A percentile compares a stretch with the other conserved stretches of the same genome.
These are phyloP conservation scores for Aphidius ervi DNA, from an alignment of 1,140 invertebrate genomes.

Conservation along the genomic window DNA sequence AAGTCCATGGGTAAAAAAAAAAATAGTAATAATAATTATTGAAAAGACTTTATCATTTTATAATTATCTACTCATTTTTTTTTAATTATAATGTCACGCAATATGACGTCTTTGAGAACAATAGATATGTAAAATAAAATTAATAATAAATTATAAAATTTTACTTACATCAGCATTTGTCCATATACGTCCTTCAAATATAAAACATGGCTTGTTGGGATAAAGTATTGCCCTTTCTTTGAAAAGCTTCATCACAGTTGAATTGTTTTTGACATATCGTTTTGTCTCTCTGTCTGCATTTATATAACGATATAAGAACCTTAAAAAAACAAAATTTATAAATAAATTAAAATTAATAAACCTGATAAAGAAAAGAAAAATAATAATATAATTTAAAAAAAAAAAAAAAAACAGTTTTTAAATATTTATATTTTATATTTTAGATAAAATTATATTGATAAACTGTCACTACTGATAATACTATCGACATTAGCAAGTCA, in stretches of 20 bases:
- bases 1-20: too few relatives aligned
- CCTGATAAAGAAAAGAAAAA: too few relatives aligned
- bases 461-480: too few relatives aligned
- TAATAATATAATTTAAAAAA: too few relatives aligned
- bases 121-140: constrained; percentile 15
- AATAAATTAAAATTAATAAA: not conserved
- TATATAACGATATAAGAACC: constrained; percentile 58
- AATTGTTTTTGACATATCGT: constrained; percentile 54
- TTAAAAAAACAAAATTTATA: constrained; percentile 32
- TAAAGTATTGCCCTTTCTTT: constrained; percentile 51
- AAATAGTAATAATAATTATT: not conserved
- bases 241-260: constrained; percentile 60
- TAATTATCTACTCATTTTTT: not conserved
- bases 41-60: not conserved
- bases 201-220: constrained; percentile 63
- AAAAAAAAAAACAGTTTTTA: too few relatives aligned
- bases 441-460: too few relatives aligned
- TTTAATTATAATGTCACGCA: not conserved
- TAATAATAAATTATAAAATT: constrained; percentile 11
- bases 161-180: constrained; percentile 63
- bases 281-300: constrained; percentile 53
- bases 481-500: too few relatives aligned
- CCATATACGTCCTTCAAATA: constrained; percentile 67
- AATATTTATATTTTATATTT: too few relatives aligned
- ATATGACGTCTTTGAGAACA: not conserved